Conservation (phyloP, 2,888 invertebrate genomes). For the Sphaerophoria taeniata region DNA sequence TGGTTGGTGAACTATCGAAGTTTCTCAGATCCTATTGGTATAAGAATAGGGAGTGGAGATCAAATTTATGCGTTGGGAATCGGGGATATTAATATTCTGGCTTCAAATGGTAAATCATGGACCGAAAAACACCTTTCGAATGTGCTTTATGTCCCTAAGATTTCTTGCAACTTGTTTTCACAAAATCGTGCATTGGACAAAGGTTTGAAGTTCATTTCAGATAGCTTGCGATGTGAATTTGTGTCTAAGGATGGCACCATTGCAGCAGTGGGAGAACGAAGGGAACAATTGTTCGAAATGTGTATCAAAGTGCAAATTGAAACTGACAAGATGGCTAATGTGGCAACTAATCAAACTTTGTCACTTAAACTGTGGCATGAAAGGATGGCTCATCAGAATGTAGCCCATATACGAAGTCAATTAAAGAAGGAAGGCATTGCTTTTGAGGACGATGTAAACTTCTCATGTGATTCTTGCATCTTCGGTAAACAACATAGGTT, state of each 20-base stretch:
- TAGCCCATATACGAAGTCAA: not conserved
- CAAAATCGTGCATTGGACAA: constrained; percentile 6
- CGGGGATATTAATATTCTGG: no score
- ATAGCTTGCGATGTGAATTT: constrained; percentile 2
- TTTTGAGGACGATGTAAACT: not conserved
- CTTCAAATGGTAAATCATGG: no score
- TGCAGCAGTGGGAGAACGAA: constrained; percentile 11
- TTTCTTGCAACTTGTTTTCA: not conserved
- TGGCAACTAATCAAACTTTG: constrained; percentile 2
- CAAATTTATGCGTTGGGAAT: no score
- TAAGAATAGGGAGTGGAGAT: no score
- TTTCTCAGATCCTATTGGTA: no score
- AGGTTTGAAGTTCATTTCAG: not conserved
- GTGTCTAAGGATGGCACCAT: not conserved
- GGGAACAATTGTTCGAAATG: constrained; percentile 3
- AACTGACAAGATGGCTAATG: not conserved
- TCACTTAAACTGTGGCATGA: constrained; percentile 3
- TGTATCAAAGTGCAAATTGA: not conserved
- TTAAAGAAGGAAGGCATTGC: not conserved
- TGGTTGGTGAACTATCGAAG: no score
- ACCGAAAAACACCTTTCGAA: not conserved
- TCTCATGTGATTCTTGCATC: not conserved
- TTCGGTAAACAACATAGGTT: not conserved
- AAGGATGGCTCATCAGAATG: not conserved
- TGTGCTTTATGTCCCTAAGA: not conserved